These are phyloP conservation scores for Pomatostomus ruficeps DNA, from an alignment of 2,113 vertebrate species.

Conservation along the genomic window DNA sequence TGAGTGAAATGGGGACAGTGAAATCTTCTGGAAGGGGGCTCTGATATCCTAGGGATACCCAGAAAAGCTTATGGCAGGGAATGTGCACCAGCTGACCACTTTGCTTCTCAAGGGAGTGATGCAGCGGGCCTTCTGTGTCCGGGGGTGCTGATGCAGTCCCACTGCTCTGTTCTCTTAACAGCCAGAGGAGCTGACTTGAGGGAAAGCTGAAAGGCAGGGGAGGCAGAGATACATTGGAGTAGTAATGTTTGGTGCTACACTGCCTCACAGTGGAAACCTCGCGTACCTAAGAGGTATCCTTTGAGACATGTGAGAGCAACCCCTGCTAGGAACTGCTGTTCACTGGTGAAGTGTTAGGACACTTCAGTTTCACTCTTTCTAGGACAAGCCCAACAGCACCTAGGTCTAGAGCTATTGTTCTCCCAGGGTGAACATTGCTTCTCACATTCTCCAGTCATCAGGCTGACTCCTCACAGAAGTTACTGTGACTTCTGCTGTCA, in stretches of 20 bases:
- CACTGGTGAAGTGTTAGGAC: background rate
- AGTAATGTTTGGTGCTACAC: background rate
- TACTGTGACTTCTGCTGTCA: background rate
- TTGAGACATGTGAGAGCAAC: rapidly evolving
- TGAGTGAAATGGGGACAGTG: background rate
- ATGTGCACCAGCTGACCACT: background rate
- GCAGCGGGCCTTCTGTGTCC: rapidly evolving
- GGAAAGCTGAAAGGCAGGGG: background rate
- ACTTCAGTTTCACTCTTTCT: background rate
- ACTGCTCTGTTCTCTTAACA: background rate
- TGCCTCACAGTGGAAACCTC: background rate
- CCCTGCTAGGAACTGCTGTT: background rate
- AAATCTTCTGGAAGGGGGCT: background rate
- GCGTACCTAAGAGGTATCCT: background rate
- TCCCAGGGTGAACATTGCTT: background rate
- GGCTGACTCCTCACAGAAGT: background rate
- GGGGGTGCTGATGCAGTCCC: rapidly evolving
- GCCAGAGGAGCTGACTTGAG: background rate
- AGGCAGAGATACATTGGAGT: rapidly evolving
- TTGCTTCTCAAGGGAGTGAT: background rate
- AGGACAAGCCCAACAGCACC: background rate
- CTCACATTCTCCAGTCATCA: too few species aligned
- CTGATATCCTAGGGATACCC: background rate
- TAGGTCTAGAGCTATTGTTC: background rate
- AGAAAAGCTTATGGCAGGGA: background rate